A percentile compares a stretch with the other conserved stretches of the same genome.
Evolutionary conservation across 1,140 invertebrate species (phyloP).

Genomic region (Musca domestica): DNA sequence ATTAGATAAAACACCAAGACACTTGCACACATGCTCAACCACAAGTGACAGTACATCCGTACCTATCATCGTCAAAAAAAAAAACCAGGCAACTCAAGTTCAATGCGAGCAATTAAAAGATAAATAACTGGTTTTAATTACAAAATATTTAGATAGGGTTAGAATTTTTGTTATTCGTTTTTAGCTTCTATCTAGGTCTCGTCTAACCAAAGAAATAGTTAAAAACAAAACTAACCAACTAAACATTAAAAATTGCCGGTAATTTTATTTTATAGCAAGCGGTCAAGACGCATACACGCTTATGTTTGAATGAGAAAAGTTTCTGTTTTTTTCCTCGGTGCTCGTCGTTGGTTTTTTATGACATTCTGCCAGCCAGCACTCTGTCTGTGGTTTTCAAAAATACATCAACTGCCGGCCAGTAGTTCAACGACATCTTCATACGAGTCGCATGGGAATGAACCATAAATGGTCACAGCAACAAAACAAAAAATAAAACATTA

Average conservation of each 20-base stretch:
- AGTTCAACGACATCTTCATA: slow-evolving; percentile 13
- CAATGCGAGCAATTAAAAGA: slow-evolving; percentile 10
- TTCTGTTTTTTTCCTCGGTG: too few species aligned
- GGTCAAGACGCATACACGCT: too few species aligned
- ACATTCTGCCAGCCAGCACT: too few species aligned
- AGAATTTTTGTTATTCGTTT: too few species aligned
- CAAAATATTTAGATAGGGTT: not conserved
- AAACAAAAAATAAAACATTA: slow-evolving; percentile 1
- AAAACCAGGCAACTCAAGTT: slow-evolving; percentile 2
- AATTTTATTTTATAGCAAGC: too few species aligned
- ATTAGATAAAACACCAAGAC: not conserved
- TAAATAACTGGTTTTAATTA: slow-evolving; percentile 9
- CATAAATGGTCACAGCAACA: not conserved
- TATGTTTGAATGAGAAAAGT: too few species aligned
- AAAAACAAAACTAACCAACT: not conserved
- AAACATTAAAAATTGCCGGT: slow-evolving; percentile 17
- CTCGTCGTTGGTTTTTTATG: too few species aligned
- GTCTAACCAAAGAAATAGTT: not conserved
- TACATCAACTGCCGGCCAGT: not conserved
- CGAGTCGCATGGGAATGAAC: not conserved
- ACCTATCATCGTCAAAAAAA: not conserved
- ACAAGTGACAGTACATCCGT: too few species aligned
- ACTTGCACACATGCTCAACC: not conserved
- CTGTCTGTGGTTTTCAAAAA: not conserved
- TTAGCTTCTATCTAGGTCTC: too few species aligned